Evolutionary conservation across 2,113 vertebrate species (phyloP).

Genomic region (Leptobrachium leishanense): DNA sequence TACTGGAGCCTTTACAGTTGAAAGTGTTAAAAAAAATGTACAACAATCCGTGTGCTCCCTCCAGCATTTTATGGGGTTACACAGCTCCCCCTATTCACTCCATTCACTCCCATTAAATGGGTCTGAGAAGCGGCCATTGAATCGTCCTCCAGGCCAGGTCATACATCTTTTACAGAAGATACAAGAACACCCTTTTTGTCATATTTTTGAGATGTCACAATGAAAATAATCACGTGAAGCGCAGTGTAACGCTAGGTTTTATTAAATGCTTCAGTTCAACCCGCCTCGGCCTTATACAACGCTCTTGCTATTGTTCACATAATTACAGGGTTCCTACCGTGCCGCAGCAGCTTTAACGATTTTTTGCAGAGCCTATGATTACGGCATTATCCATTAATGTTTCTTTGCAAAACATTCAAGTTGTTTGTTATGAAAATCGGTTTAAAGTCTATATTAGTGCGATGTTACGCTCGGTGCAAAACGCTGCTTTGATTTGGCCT

Average conservation of each 20-base stretch:
- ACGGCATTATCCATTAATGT: constrained; percentile 2
- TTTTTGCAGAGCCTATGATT: not conserved
- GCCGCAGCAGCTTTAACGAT: not conserved
- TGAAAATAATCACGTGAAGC: not conserved
- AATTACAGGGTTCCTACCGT: not conserved
- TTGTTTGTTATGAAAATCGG: constrained; percentile 60
- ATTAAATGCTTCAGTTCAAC: constrained; percentile 4
- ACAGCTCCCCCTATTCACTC: too few species aligned
- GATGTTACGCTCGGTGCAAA: constrained; percentile 21
- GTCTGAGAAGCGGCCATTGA: too few species aligned
- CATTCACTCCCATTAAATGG: too few species aligned
- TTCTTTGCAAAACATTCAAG: constrained; percentile 49
- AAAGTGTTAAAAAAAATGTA: too few species aligned
- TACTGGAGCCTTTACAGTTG: too few species aligned
- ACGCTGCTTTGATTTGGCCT: not conserved
- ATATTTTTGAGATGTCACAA: too few species aligned
- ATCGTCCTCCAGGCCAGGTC: too few species aligned
- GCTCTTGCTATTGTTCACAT: not conserved
- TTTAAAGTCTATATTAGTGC: constrained; percentile 52
- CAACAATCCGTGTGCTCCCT: too few species aligned
- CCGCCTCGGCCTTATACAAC: too few species aligned
- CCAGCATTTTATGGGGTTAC: too few species aligned
- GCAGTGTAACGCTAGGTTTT: not conserved
- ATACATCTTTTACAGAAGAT: too few species aligned
- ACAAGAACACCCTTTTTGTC: too few species aligned